Conservation (phyloP, 1,140 invertebrate genomes). For the Penaeus vannamei region DNA sequence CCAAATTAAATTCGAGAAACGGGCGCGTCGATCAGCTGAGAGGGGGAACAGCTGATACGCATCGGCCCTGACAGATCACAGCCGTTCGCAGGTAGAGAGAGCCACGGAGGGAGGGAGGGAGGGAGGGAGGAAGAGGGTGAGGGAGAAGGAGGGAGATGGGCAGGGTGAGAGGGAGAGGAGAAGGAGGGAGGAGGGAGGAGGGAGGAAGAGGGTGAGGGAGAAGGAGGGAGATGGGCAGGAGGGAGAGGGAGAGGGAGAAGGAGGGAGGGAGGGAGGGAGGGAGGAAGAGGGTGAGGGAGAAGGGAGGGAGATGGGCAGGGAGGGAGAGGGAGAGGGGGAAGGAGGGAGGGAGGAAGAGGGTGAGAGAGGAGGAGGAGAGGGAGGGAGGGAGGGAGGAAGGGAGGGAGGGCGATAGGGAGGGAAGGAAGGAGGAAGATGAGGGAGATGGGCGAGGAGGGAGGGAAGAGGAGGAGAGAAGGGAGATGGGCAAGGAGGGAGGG, state of each 20-base stretch:
- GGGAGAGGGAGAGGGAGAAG: background rate
- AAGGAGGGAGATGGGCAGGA: too few species aligned
- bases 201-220: background rate
- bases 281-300: background rate
- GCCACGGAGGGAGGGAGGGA: background rate
- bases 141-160: background rate
- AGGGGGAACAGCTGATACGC: background rate
- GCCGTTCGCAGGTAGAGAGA: background rate
- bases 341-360: background rate
- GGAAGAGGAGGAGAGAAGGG: too few species aligned
- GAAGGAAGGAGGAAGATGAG: too few species aligned
- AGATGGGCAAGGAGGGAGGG: too few species aligned
- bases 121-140: background rate
- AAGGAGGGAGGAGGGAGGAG: background rate
- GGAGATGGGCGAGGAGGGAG: too few species aligned
- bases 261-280: background rate
- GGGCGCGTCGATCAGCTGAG: background rate
- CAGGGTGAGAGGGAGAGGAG: background rate
- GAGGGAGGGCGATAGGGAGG: too few species aligned
- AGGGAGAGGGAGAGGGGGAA: background rate
- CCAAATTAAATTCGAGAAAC: background rate
- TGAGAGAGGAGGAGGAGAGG: background rate
- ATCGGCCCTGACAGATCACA: background rate
- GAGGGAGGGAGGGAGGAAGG: too few species aligned
- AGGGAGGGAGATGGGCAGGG: background rate